Base-by-base conservation (phyloP, 1,140 invertebrate genomes). In the Ceratosolen solmsi region DNA sequence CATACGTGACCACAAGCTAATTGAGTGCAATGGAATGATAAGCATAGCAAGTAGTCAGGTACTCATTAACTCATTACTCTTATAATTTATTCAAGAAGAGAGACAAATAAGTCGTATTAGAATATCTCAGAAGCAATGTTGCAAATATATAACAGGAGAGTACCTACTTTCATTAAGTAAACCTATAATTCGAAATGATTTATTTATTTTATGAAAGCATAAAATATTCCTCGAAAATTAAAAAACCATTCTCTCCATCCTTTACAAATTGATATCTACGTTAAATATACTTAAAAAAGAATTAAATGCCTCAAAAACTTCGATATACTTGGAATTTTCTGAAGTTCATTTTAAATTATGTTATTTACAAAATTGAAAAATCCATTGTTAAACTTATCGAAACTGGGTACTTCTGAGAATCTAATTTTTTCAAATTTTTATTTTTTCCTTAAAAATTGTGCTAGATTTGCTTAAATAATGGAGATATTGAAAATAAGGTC, bases 301-400 rank as follows among this genome's bases (percentile, higher is more conserved):
- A 77, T 82, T 36, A 78, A 33, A 63, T 49, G n/a, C 60, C 36
- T 81, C 60, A 82, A 77, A 82, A 77, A 65, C 33, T 38, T 78
- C 17, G 49, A n/a, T n/a, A 17, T 46, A 72, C 74, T 49, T 38
- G 13, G 9, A 41, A 77, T 38, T 77, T 82, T 71, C 30, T 33
- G 33, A 27, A 54, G 51, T 60, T 77, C 27, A 20, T 49, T 49
- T 30, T 58, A n/a, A n/a, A n/a, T n/a, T 76, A 46, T 58, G 25
- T 17, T 78, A 82, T 78, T 60, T 82, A 82, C 74, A 78, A 82
- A 77, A 78, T 82, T 82, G 72, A 82, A 77, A 76, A 82, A 71
- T 46, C 13, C 41, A 13, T 46, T 46, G 13, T 75, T n/a, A 82
- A 82, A 76, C 49, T 60, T 82, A 11, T 72, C 38, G 3, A 54